These are phyloP conservation scores for Drosophila willistoni DNA, from an alignment of 1,140 invertebrate genomes.

Conservation along the genomic window DNA sequence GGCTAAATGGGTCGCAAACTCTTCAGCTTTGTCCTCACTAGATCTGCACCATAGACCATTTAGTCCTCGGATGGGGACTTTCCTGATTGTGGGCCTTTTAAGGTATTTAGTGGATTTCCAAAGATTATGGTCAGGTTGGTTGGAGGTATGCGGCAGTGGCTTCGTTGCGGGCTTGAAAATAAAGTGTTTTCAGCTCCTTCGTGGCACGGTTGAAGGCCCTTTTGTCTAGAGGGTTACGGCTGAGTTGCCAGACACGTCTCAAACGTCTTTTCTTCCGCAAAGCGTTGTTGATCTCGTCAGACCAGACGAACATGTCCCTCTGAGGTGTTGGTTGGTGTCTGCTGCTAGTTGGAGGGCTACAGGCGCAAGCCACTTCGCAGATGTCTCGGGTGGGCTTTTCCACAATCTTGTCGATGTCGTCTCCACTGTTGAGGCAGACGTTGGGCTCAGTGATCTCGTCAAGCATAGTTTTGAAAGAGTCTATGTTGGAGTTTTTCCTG, in stretches of 20 bases:
- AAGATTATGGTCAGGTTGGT: not conserved
- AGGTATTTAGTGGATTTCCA: no score
- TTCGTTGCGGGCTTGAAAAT: not conserved
- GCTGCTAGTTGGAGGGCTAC: no score
- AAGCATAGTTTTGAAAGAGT: no score
- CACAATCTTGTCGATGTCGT: not conserved
- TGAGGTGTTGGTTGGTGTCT: no score
- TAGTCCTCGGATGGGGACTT: not conserved
- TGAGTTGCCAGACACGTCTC: constrained; percentile 1
- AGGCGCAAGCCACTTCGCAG: no score
- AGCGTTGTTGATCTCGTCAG: not conserved
- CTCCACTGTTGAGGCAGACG: no score
- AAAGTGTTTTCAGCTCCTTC: constrained; percentile 6
- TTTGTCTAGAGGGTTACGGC: constrained; percentile 7
- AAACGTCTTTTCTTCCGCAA: constrained; percentile 7
- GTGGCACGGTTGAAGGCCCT: not conserved
- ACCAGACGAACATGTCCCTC: not conserved
- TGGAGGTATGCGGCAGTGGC: not conserved
- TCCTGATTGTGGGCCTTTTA: not conserved
- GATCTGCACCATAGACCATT: constrained; percentile 3
- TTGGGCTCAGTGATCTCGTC: no score
- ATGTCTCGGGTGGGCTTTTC: not conserved
- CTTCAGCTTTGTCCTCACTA: not conserved
- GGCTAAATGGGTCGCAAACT: not conserved
- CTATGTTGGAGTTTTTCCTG: no score